Percentiles rank a stretch among this genome's conserved stretches.
These are phyloP conservation scores for Drosophila novamexicana DNA, from an alignment of 1,140 invertebrate species.

Conservation along the genomic window DNA sequence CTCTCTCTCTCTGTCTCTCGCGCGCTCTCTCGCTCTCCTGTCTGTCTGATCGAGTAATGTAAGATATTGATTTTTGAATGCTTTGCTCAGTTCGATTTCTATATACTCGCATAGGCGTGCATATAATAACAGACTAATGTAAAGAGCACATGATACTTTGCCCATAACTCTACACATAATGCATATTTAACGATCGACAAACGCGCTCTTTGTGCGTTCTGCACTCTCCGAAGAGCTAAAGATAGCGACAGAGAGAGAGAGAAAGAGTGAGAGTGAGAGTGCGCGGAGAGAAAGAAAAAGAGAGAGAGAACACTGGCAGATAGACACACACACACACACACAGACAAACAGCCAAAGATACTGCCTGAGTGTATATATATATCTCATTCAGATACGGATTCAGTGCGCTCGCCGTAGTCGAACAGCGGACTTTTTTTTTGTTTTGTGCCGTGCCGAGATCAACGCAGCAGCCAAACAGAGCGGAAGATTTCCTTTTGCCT, in stretches of 20 bases:
- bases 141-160: constrained; percentile 30
- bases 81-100: constrained; percentile 3
- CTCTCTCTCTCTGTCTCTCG: not conserved
- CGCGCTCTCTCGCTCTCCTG: not conserved
- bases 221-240: not conserved
- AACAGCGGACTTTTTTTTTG: constrained; percentile 27
- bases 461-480: constrained; percentile 50
- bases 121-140: constrained; percentile 6
- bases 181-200: constrained; percentile 9
- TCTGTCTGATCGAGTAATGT: not conserved
- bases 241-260: not conserved
- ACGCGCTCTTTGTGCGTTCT: not conserved
- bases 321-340: constrained; percentile 25
- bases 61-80: not conserved
- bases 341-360: constrained; percentile 17
- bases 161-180: constrained; percentile 5
- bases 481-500: constrained; percentile 54
- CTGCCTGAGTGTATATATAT: constrained; percentile 51
- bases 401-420: constrained; percentile 58
- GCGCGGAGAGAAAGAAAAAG: not conserved
- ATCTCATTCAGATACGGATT: constrained; percentile 70
- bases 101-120: constrained; percentile 4
- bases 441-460: constrained; percentile 21
- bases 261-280: not conserved
- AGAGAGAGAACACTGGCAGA: constrained; percentile 19